These are phyloP conservation scores for Apodemia zela DNA, from an alignment of 2,888 invertebrate genomes.

Conservation along the genomic window DNA sequence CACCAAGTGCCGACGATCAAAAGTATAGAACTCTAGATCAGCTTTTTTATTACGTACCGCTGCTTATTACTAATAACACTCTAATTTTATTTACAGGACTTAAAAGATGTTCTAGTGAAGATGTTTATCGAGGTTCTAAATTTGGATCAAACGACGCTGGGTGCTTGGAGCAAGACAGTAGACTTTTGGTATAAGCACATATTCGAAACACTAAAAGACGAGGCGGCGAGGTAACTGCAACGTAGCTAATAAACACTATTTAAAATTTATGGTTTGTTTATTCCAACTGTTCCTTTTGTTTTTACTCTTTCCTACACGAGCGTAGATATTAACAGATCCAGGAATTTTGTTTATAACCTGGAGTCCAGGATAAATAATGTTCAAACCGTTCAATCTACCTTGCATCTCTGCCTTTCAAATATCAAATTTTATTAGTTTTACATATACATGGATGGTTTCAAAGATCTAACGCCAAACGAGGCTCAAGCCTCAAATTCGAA, in stretches of 20 bases:
- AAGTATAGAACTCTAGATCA: not conserved
- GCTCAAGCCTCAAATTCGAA: too few species aligned
- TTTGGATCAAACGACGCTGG: constrained; percentile 54
- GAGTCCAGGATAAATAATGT: too few species aligned
- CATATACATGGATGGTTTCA: too few species aligned
- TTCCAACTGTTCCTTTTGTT: not conserved
- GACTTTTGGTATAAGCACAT: constrained; percentile 72
- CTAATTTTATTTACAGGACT: constrained; percentile 49
- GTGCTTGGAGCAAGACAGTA: constrained; percentile 67
- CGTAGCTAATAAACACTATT: not conserved
- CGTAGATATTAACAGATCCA: too few species aligned
- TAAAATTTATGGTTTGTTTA: not conserved
- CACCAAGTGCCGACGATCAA: too few species aligned
- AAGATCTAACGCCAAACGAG: too few species aligned
- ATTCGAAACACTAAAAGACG: constrained; percentile 51
- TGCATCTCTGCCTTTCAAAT: too few species aligned
- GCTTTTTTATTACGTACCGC: not conserved
- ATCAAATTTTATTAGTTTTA: too few species aligned
- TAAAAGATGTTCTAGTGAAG: constrained; percentile 66
- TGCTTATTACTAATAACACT: constrained; percentile 14
- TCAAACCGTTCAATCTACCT: too few species aligned
- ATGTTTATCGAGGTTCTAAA: constrained; percentile 69
- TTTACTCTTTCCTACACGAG: not conserved
- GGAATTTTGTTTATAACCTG: too few species aligned
- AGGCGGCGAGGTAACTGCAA: constrained; percentile 42